These are phyloP conservation scores for Odontothrips loti DNA, from an alignment of 2,888 invertebrate species.

Conservation along the genomic window DNA sequence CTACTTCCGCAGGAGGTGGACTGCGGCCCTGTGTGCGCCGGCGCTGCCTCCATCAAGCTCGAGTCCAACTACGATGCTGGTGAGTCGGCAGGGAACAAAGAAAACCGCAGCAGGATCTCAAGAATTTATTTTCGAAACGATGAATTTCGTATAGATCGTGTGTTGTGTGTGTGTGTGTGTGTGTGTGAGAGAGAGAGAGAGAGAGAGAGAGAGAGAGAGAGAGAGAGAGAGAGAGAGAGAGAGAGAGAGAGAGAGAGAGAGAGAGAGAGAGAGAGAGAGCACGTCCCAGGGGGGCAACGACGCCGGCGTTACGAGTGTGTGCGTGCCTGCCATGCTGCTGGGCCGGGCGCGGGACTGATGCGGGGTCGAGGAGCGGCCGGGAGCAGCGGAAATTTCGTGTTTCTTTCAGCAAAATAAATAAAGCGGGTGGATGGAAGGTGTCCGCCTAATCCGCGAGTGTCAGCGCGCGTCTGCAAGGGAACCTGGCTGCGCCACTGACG, in stretches of 20 bases:
- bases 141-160: no score
- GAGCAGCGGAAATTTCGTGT: background rate
- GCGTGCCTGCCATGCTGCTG: background rate
- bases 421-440: background rate
- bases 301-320: no score
- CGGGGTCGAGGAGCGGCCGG: background rate
- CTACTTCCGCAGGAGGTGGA: background rate
- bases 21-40: slow-evolving; percentile 8
- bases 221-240: no score
- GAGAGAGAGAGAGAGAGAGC: background rate
- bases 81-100: background rate
- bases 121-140: no score
- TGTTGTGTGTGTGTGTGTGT: background rate
- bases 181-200: background rate
- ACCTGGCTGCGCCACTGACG: background rate
- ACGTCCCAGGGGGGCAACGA: background rate
- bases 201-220: background rate
- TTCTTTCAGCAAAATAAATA: background rate
- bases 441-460: background rate
- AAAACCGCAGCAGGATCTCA: background rate
- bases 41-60: background rate
- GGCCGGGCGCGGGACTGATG: background rate
- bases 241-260: no score
- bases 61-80: background rate
- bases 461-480: background rate